Evolutionary conservation across 2,888 invertebrate species (phyloP), one percentile per base, ranked within the genome.

Genomic region (Sepiola atlantica): DNA sequence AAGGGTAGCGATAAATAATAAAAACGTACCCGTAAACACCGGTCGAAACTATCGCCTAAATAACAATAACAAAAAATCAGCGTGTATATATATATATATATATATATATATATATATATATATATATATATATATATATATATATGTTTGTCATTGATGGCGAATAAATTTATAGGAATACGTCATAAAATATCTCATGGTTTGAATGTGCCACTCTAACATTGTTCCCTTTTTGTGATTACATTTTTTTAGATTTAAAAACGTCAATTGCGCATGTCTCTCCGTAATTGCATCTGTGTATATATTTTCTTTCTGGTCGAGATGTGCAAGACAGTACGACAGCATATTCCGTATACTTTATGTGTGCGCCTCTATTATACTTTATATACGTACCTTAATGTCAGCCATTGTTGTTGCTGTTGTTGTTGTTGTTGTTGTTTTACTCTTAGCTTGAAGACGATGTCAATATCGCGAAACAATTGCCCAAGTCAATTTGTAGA

Each of bases 401-500:
- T 77, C 77, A n/a, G 16, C 32, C n/a, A 32, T 77, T 77, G n/a
- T 77, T 61, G n/a, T 45, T 45, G 45, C 8, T 8, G 45, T 45
- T 45, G 45, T 45, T 57, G 21, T 45, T 45, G 45, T 45, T 8
- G 45, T 45, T 45, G 45, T 45, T 57, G 21, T 77, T 77, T 32
- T 18, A n/a, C 77, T 77, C n/a, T 77, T 32, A n/a, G 77, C n/a
- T 77, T 77, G 77, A 77, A 77, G 77, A 77, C n/a, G 77, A 77
- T 77, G 77, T 77, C 77, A 77, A 32, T 77, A 77, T 77, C 77
- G n/a, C 77, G n/a, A n/a, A 77, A 77, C n/a, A n/a, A 12, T 77
- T 77, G 77, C 77, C n/a, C 77, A 77, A 77, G 77, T 77, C 77
- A 77, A 77, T 77, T 77, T 77, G n/a, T 77, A 77, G n/a, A 77